Evolutionary conservation across 2,797 vertebrate genomes (phyloP).

Genomic region (Micromesistius poutassou): DNA sequence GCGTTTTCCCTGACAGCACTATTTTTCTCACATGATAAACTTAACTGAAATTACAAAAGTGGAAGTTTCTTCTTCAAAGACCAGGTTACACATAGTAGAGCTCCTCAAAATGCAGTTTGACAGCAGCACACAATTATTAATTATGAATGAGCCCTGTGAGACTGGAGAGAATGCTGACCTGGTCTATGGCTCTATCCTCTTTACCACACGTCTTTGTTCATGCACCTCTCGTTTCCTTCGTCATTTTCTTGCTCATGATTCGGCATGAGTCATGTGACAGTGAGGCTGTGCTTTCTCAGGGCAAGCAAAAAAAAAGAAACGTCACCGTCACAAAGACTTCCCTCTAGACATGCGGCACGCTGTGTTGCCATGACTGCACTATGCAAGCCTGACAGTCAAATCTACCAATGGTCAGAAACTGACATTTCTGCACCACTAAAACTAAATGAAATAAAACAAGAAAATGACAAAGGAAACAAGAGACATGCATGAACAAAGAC

Average conservation of each 20-base stretch:
- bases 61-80: conserved; percentile 13
- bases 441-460: neutral
- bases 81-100: conserved; percentile 22
- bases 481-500: neutral
- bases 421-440: neutral
- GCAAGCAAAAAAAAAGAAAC: conserved; percentile 4
- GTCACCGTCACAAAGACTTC: conserved; percentile 26
- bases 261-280: conserved; percentile 3
- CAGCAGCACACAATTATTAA: conserved; percentile 54
- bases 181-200: conserved; percentile 5
- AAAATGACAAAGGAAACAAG: neutral
- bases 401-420: neutral
- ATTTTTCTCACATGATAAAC: neutral
- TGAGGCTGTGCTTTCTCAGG: neutral
- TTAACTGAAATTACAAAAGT: neutral
- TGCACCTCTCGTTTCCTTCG: neutral
- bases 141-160: conserved; percentile 65
- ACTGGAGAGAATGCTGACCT: conserved; percentile 38
- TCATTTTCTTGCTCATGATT: neutral
- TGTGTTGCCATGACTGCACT: conserved; percentile 37
- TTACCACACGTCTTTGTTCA: neutral
- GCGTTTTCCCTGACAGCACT: too few relatives aligned
- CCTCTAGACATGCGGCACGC: conserved; percentile 30
- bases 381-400: conserved; percentile 5
- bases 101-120: conserved; percentile 26